A percentile compares a stretch with the other conserved stretches of the same genome.
These are phyloP conservation scores for Pomacea maculata DNA, from an alignment of 1,140 invertebrate genomes.

Conservation along the genomic window DNA sequence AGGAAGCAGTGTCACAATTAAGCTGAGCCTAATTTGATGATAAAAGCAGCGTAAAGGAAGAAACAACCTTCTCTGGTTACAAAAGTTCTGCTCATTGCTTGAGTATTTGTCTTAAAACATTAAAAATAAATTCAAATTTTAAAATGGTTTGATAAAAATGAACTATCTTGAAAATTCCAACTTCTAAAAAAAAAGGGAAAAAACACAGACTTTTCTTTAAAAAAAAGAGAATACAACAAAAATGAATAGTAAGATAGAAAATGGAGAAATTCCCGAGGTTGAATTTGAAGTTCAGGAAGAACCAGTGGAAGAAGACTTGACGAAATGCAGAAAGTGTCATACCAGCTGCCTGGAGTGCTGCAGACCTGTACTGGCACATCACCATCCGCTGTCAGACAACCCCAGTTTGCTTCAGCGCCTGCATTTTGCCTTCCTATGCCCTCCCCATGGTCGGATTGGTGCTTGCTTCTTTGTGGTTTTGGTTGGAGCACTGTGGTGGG, in stretches of 20 bases:
- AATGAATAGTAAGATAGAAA: not conserved
- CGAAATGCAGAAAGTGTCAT: conserved; percentile 29
- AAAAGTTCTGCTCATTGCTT: too few species aligned
- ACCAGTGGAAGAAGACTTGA: not conserved
- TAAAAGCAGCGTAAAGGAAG: too few species aligned
- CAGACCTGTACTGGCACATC: conserved; percentile 40
- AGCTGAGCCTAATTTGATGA: too few species aligned
- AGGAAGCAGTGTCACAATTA: too few species aligned
- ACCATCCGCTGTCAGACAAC: conserved; percentile 45
- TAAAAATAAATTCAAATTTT: too few species aligned
- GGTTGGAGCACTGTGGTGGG: conserved; percentile 79
- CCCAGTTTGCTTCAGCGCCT: conserved; percentile 37
- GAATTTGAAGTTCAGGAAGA: conserved; percentile 3
- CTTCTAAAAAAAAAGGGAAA: too few species aligned
- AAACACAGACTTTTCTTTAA: not conserved
- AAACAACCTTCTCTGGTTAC: too few species aligned
- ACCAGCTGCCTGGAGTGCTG: conserved; percentile 28
- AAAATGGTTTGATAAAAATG: too few species aligned
- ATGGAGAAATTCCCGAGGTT: not conserved
- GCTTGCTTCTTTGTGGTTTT: conserved; percentile 46
- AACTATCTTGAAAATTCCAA: too few species aligned
- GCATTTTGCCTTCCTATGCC: conserved; percentile 56
- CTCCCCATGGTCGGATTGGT: conserved; percentile 60
- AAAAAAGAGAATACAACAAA: not conserved
- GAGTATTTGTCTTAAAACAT: too few species aligned